Base-by-base conservation (phyloP, 2,797 vertebrate genomes). In the Schizopygopsis pylzovi region DNA sequence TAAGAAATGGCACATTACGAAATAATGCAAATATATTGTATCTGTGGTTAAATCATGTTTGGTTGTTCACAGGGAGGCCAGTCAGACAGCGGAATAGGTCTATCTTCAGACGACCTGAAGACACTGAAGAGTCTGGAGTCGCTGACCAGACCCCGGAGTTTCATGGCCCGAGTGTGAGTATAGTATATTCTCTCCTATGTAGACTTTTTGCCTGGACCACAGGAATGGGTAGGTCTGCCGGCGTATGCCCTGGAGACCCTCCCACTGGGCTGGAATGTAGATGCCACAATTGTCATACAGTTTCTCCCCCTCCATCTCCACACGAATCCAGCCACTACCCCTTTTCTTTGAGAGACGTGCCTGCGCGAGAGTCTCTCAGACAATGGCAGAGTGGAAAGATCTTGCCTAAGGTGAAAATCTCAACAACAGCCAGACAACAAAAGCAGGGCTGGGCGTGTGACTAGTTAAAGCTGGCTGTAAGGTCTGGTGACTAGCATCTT, bases 151-250 rank as follows among this genome's bases (percentile, higher is more conserved):
- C 97, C 97, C 25, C 95, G 97, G 11, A 97, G 97, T 93, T 96
- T 98, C 92, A 97, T 98, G 94, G 96, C 97, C 87, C 92, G 97
- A 83, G 96, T 95, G 97, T 98, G 93, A 94, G 97, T 98, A 92
- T 84, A 49, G 77, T 16, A 11, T 83, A 85, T 54, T 28, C 22
- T 33, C 81, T 78, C 10, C 4, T 52, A 10, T 25, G 82, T 84
- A 37, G 79, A 5, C 70, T 56, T 47, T 67, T 20, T 80, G 80
- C 88, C 67, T 86, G 72, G 84, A 70, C 37, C 77, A 68, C 75
- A 82, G 82, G 76, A 89, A 82, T 72, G 79, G 52, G 63, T 70
- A 39, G 18, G 67, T 61, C 54, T 61, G 67, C 49, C 18, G 49
- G 68, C 65, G 28, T 52, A 81, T 91, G 68, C 87, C 92, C 75